Evolutionary conservation across 1,140 invertebrate species (phyloP).

Genomic region (Heliconius hermathena): DNA sequence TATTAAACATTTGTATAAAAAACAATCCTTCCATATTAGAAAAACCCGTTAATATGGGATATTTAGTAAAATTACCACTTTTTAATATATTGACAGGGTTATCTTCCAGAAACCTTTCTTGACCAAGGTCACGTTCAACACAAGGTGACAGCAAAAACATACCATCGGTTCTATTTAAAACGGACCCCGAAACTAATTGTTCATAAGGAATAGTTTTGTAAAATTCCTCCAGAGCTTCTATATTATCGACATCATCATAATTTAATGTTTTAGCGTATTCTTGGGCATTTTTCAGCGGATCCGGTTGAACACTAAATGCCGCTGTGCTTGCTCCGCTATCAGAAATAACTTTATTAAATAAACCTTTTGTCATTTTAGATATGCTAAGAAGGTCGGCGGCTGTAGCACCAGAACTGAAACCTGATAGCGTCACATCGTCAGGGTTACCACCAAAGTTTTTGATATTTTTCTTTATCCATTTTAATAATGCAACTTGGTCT

Average conservation of each 20-base stretch:
- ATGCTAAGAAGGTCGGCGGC: conserved; percentile 52
- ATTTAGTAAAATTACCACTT: conserved; percentile 51
- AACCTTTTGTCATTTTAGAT: conserved; percentile 50
- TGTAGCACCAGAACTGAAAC: conserved; percentile 53
- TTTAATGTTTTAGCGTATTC: conserved; percentile 44
- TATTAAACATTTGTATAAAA: conserved; percentile 43
- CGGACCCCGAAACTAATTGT: conserved; percentile 39
- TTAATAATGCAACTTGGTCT: conserved; percentile 54
- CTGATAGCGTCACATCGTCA: conserved; percentile 54
- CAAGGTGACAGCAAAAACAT: conserved; percentile 51
- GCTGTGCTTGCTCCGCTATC: conserved; percentile 49
- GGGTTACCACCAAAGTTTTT: conserved; percentile 58
- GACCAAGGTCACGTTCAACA: conserved; percentile 49
- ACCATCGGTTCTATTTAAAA: conserved; percentile 40
- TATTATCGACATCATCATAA: conserved; percentile 45
- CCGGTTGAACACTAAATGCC: conserved; percentile 43
- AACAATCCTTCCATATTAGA: conserved; percentile 58
- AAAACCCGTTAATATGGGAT: conserved; percentile 58
- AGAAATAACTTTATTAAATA: conserved; percentile 57
- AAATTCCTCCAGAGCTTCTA: conserved; percentile 57
- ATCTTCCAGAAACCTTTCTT: conserved; percentile 52
- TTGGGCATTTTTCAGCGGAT: conserved; percentile 54
- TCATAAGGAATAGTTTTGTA: conserved; percentile 50
- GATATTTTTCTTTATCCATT: conserved; percentile 61
- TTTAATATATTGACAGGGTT: conserved; percentile 57